phyloP scores from a whole-genome alignment of 2,888 invertebrate species.

The Eupithecia dodoneata region DNA sequence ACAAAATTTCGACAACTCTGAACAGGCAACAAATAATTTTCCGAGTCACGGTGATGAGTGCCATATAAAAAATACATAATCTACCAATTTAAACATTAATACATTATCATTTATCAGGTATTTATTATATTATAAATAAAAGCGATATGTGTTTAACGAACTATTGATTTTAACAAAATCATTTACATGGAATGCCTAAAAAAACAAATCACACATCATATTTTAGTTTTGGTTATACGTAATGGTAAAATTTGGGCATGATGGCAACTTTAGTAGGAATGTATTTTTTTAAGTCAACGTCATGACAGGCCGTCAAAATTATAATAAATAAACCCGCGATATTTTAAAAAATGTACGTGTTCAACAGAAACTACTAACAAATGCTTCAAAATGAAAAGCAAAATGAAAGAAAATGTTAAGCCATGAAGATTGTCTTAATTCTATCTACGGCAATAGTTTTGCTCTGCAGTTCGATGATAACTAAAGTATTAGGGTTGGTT shows the following conservation, averaged over 20 bases:
- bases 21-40: constrained; percentile 26
- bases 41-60: constrained; percentile 61
- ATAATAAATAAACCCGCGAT: not conserved
- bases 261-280: not conserved
- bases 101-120: not conserved
- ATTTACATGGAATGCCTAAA: not conserved
- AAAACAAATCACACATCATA: not conserved
- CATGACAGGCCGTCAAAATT: not conserved
- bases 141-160: not conserved
- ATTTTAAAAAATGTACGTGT: not conserved
- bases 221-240: not conserved
- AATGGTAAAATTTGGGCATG: not conserved
- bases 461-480: constrained; percentile 2
- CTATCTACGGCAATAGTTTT: not conserved
- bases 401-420: not conserved
- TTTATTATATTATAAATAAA: not conserved
- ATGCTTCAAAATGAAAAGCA: not conserved
- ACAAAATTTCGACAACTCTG: constrained; percentile 19
- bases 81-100: constrained; percentile 21
- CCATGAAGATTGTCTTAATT: not conserved
- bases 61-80: constrained; percentile 31
- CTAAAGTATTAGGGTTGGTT: constrained; percentile 48
- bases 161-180: not conserved
- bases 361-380: not conserved
- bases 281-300: not conserved